Evolutionary conservation across 2,888 invertebrate species (phyloP).

Genomic region (Rutpela maculata): DNA sequence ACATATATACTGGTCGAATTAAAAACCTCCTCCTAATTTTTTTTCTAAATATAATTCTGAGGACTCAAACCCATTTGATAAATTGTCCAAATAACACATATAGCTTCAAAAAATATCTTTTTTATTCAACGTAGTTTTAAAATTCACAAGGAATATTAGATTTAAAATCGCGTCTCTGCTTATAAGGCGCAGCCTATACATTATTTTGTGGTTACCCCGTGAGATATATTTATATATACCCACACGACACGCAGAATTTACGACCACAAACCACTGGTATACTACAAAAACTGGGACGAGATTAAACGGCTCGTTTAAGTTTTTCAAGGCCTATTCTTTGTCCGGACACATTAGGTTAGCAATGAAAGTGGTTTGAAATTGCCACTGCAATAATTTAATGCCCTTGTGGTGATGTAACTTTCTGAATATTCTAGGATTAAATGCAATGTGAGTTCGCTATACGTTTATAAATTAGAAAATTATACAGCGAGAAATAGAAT

Average conservation of each 20-base stretch:
- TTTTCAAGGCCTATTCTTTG: conserved; percentile 27
- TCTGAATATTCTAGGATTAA: conserved; percentile 39
- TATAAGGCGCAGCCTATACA: background rate
- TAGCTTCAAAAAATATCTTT: background rate
- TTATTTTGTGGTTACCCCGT: conserved; percentile 20
- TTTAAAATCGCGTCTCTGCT: conserved; percentile 11
- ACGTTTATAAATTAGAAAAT: conserved; percentile 55
- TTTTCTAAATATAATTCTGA: too few species aligned
- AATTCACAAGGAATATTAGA: background rate
- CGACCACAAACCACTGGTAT: conserved; percentile 25
- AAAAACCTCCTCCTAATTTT: too few species aligned
- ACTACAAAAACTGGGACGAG: conserved; percentile 20
- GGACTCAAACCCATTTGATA: too few species aligned
- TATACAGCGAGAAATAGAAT: conserved; percentile 48
- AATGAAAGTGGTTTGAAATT: conserved; percentile 24
- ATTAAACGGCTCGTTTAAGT: conserved; percentile 30
- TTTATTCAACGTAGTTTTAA: conserved; percentile 7
- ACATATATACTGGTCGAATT: too few species aligned
- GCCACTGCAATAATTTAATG: conserved; percentile 33
- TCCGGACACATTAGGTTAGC: conserved; percentile 27
- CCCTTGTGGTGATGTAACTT: conserved; percentile 27
- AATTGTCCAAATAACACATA: too few species aligned
- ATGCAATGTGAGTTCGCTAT: conserved; percentile 49
- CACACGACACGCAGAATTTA: conserved; percentile 25
- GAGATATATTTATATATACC: conserved; percentile 18